Evolutionary conservation across 2,113 vertebrate species (phyloP).

Genomic region (Calidris pugnax): DNA sequence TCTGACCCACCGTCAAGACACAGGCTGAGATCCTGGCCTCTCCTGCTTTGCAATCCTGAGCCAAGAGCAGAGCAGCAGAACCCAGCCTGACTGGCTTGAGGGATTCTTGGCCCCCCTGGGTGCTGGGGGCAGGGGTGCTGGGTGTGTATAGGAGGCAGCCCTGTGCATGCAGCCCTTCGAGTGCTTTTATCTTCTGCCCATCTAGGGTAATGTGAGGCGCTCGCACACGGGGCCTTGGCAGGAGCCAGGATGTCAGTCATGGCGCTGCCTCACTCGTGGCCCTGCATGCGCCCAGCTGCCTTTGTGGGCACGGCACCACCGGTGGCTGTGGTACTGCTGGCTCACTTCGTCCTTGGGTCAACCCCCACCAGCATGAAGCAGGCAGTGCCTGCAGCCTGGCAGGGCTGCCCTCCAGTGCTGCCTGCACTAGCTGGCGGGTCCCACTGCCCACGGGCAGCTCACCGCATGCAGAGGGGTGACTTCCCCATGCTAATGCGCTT

Average conservation of each 20-base stretch:
- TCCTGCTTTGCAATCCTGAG: background rate
- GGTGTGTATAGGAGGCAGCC: background rate
- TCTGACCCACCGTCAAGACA: background rate
- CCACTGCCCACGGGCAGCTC: background rate
- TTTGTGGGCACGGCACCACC: accelerated
- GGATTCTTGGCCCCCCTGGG: background rate
- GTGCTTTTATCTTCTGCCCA: conserved; percentile 44
- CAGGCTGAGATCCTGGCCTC: background rate
- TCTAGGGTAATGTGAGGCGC: conserved; percentile 33
- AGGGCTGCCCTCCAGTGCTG: background rate
- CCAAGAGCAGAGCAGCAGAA: background rate
- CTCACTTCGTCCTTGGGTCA: background rate
- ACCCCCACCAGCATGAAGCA: background rate
- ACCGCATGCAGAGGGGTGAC: background rate
- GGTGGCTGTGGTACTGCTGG: background rate
- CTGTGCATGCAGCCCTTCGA: background rate
- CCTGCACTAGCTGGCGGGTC: background rate
- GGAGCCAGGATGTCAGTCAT: background rate
- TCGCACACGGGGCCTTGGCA: background rate
- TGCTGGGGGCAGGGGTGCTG: background rate
- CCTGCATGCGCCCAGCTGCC: accelerated
- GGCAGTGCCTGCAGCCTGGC: background rate
- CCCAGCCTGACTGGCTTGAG: accelerated
- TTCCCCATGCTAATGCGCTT: background rate
- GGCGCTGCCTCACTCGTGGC: accelerated